Percentiles rank a stretch among this genome's conserved stretches.
These are phyloP conservation scores for Drosophila percnosoma DNA, from an alignment of 2,888 invertebrate species.

Conservation along the genomic window DNA sequence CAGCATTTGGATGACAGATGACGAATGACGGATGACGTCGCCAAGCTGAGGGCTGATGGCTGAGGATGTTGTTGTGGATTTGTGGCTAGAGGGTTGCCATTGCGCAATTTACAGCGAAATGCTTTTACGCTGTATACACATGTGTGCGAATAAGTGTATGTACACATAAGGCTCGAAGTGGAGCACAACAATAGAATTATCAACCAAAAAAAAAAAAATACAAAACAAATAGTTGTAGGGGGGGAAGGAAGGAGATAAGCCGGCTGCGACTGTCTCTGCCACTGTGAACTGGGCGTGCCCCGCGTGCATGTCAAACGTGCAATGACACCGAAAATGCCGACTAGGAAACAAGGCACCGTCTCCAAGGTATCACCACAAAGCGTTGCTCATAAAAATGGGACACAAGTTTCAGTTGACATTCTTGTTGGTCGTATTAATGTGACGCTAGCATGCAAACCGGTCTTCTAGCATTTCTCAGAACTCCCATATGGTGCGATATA, in stretches of 20 bases:
- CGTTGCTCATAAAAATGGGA: conserved; percentile 60
- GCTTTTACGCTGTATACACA: conserved; percentile 35
- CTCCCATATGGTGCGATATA: background rate
- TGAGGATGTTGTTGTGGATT: conserved; percentile 9
- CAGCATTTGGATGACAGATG: conserved; percentile 5
- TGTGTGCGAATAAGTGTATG: conserved; percentile 16
- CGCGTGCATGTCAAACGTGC: conserved; percentile 67
- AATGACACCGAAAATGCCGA: conserved; percentile 61
- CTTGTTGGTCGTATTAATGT: conserved; percentile 59
- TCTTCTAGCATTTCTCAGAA: background rate
- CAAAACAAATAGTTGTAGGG: background rate
- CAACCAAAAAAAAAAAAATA: conserved; percentile 26
- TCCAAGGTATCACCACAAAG: conserved; percentile 58
- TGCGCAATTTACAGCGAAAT: conserved; percentile 44
- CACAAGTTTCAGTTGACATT: conserved; percentile 58
- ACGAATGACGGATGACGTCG: conserved; percentile 4
- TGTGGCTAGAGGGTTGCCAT: conserved; percentile 43
- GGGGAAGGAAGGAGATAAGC: background rate
- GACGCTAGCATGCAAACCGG: conserved; percentile 57
- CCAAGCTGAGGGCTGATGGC: background rate
- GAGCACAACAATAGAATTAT: conserved; percentile 45
- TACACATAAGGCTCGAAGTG: conserved; percentile 19
- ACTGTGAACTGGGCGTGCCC: conserved; percentile 42
- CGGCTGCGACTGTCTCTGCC: conserved; percentile 12
- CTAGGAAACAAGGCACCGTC: conserved; percentile 50